These are phyloP conservation scores for Cotesia chilonis DNA, from an alignment of 1,140 invertebrate species.

Conservation along the genomic window DNA sequence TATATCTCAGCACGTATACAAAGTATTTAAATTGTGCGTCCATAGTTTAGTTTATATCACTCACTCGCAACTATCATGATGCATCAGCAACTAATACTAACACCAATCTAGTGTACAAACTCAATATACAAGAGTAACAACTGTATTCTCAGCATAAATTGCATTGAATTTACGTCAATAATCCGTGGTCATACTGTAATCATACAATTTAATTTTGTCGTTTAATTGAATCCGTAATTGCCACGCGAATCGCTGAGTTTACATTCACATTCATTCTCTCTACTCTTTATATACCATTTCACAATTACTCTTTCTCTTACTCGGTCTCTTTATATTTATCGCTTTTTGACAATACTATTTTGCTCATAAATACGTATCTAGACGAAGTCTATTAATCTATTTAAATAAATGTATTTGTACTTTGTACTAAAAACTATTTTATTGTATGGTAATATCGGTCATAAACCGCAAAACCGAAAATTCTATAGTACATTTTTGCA, in stretches of 20 bases:
- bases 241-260: slow-evolving; percentile 17
- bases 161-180: slow-evolving; percentile 18
- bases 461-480: slow-evolving; percentile 21
- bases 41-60: slow-evolving; percentile 14
- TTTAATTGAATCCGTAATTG: slow-evolving; percentile 31
- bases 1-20: slow-evolving; percentile 14
- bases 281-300: neutral
- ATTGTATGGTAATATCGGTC: slow-evolving; percentile 9
- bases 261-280: slow-evolving; percentile 12
- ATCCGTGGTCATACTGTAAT: slow-evolving; percentile 25
- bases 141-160: neutral
- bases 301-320: neutral
- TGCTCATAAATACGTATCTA: too few species aligned
- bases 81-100: too few species aligned
- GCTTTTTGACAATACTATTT: too few species aligned
- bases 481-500: neutral
- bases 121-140: too few species aligned
- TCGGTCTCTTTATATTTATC: neutral
- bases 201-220: slow-evolving; percentile 27
- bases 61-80: neutral
- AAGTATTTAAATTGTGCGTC: neutral
- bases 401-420: slow-evolving; percentile 1
- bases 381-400: slow-evolving; percentile 14
- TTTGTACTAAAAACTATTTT: slow-evolving; percentile 16
- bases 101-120: too few species aligned